Conservation (phyloP, 2,113 vertebrate genomes). For the Heterotis niloticus region DNA sequence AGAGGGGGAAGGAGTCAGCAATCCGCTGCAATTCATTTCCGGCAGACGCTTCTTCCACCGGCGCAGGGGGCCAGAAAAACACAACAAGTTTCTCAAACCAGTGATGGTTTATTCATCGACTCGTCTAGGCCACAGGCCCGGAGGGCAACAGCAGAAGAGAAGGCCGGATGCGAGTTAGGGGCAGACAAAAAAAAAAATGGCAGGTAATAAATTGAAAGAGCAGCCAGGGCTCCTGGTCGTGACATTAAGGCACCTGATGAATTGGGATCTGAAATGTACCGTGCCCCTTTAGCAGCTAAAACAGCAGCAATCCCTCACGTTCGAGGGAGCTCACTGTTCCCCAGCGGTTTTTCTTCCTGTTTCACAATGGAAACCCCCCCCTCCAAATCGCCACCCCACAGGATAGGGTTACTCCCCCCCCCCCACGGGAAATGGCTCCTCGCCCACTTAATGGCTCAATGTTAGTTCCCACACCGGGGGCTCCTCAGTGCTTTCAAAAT, state of each 20-base stretch:
- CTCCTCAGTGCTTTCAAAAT: too few species aligned
- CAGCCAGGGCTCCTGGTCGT: constrained; percentile 10
- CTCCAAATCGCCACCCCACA: not conserved
- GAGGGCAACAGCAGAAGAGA: not conserved
- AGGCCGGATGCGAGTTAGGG: too few species aligned
- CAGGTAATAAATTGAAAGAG: constrained; percentile 52
- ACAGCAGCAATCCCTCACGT: constrained; percentile 41
- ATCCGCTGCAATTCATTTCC: constrained; percentile 7
- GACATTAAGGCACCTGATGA: constrained; percentile 61
- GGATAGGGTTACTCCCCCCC: too few species aligned
- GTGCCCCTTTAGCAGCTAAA: constrained; percentile 39
- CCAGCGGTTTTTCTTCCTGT: not conserved
- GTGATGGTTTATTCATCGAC: constrained; percentile 18
- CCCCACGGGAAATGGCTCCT: not conserved
- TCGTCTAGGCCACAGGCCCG: constrained; percentile 23
- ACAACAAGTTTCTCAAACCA: constrained; percentile 18
- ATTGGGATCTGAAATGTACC: constrained; percentile 49
- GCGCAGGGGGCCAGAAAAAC: not conserved
- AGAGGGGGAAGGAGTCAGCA: not conserved
- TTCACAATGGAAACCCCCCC: constrained; percentile 10
- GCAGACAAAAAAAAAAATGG: constrained; percentile 28
- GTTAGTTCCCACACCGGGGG: not conserved
- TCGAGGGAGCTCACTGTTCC: not conserved
- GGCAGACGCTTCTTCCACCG: not conserved
- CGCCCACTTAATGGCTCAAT: not conserved